These are phyloP conservation scores for Oligia strigilis DNA, from an alignment of 2,888 invertebrate species.

Conservation along the genomic window DNA sequence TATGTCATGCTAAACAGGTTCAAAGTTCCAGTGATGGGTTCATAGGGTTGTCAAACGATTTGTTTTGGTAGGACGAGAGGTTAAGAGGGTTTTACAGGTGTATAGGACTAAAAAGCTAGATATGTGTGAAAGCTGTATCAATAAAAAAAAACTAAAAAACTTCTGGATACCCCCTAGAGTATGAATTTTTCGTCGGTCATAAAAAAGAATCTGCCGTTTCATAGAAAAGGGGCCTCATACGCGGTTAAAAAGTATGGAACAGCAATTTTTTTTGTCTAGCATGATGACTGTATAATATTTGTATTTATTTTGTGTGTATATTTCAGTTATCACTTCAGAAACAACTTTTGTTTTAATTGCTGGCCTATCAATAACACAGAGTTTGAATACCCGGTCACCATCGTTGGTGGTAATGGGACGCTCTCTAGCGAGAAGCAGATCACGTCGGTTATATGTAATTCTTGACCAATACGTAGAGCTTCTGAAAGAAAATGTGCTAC, in stretches of 20 bases:
- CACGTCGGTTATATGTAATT: background rate
- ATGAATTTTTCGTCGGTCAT: background rate
- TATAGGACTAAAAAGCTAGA: background rate
- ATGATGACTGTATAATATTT: too few species aligned
- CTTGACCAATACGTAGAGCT: too few species aligned
- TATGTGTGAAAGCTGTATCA: background rate
- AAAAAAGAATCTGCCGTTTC: background rate
- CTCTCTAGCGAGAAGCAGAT: background rate
- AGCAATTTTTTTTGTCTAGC: too few species aligned
- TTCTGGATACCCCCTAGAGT: too few species aligned
- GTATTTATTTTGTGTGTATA: too few species aligned
- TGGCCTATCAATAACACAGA: background rate
- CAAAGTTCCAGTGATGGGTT: conserved; percentile 59
- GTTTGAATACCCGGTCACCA: too few species aligned
- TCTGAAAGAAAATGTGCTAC: background rate
- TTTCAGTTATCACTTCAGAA: background rate
- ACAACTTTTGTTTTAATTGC: background rate
- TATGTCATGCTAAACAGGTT: conserved; percentile 62
- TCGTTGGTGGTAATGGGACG: background rate
- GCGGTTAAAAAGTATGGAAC: background rate
- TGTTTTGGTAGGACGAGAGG: background rate
- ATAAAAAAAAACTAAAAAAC: background rate
- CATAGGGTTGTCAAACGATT: conserved; percentile 43
- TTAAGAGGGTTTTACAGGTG: background rate
- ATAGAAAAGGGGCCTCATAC: background rate